A percentile compares a stretch with the other conserved stretches of the same genome.
Evolutionary conservation across 2,797 vertebrate species (phyloP).

Genomic region (Acanthis flammea): DNA sequence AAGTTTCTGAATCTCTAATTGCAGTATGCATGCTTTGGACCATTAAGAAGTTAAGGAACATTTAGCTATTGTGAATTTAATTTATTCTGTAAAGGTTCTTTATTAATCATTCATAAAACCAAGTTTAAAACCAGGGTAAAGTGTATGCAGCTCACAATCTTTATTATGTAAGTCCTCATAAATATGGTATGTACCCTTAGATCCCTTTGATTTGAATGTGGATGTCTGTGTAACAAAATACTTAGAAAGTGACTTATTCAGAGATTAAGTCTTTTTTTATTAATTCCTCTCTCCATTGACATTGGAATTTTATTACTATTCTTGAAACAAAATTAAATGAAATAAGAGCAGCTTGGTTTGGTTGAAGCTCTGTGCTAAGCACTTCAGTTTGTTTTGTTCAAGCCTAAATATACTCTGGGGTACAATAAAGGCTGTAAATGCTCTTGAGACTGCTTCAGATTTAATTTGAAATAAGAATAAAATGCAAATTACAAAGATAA

Average conservation of each 20-base stretch:
- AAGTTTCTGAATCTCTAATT: constrained; percentile 5
- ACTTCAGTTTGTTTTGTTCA: constrained; percentile 31
- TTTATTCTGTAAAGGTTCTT: constrained; percentile 49
- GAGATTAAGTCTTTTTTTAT: constrained; percentile 36
- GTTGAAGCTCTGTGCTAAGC: constrained; percentile 8
- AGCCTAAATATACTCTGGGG: constrained; percentile 25
- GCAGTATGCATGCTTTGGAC: neutral
- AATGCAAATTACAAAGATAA: constrained; percentile 37
- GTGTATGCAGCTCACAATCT: neutral
- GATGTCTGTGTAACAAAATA: constrained; percentile 11
- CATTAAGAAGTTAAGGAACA: constrained; percentile 18
- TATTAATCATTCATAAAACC: constrained; percentile 54
- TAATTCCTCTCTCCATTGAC: neutral
- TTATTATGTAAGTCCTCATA: constrained; percentile 36
- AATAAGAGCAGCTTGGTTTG: constrained; percentile 31
- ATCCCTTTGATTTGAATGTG: constrained; percentile 18
- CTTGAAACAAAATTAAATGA: constrained; percentile 29
- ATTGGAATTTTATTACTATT: constrained; percentile 31
- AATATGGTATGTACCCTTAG: constrained; percentile 15
- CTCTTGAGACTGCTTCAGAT: constrained; percentile 36
- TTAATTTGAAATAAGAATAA: constrained; percentile 42
- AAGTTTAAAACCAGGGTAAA: constrained; percentile 48
- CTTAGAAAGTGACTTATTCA: constrained; percentile 63
- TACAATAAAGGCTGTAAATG: constrained; percentile 36
- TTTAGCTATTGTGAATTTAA: neutral